Evolutionary conservation across 2,888 invertebrate species (phyloP), one percentile per base, ranked within the genome.

Genomic region (Ochropacha duplaris): DNA sequence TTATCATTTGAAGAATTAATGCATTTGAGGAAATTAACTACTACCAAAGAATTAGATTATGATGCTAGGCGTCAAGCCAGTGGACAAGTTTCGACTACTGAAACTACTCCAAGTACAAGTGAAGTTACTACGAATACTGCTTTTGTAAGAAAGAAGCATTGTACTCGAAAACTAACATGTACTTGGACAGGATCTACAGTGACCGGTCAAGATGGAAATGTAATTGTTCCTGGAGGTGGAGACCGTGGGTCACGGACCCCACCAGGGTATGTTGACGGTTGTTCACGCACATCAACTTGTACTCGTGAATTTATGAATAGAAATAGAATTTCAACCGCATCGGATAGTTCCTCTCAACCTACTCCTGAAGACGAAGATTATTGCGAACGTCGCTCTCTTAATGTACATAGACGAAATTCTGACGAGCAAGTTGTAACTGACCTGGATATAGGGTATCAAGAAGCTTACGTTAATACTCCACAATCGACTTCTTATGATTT

Each of bases 1-100:
- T 80, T 92, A 59, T 92, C 92, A 5, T 92, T 92, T 74, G 89
- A 92, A 61, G 91, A 92, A 68, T 71, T 92, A 64, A 84, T 92
- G 86, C 86, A 84, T 73, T 71, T 91, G 12, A 79, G 90, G 65
- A 90, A 86, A 74, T 68, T 81, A n/a, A 84, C 75, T 59, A 67
- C 75, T 50, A 57, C 56, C 44, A 44, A 44, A 16, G 75, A 79
- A 61, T 57, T 66, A 28, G 73, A 75, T 50, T 67, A 69, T 26
- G 75, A 79, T 63, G 64, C 69, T n/a, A 74, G 83, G 60, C 75
- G 87, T 26, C 58, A 58, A 61, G 69, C 56, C 34, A 14, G 56
- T n/a, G 57, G 64, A 24, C 50, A 59, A 22, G 22, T 22, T 39
- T 50, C 57, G 49, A 64, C 61, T 54, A 54, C 52, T 54, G 56